Conservation (phyloP, 2,113 vertebrate genomes). For the Onychostoma macrolepis region DNA sequence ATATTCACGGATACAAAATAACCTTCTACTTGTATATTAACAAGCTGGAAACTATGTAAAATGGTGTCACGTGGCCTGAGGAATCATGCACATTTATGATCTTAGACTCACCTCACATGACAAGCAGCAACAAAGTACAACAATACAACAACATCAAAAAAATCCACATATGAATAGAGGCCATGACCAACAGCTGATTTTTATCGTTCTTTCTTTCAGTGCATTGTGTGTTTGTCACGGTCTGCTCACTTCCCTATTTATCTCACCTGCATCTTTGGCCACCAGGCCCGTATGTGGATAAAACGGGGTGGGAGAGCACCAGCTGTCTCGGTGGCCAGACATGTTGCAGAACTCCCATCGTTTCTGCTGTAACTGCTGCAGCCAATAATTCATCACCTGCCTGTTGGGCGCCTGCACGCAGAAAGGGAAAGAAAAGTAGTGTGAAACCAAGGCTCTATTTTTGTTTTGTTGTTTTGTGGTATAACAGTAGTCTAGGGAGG, state of each 20-base stretch:
- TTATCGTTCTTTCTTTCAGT: background rate
- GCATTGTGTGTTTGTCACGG: background rate
- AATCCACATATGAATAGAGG: background rate
- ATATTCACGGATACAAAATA: background rate
- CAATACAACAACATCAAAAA: background rate
- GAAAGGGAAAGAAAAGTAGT: background rate
- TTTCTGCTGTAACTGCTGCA: conserved; percentile 96
- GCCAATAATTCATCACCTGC: conserved; percentile 93
- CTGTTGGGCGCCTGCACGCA: conserved; percentile 80
- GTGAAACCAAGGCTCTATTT: background rate
- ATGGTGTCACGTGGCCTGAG: background rate
- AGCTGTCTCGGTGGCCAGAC: conserved; percentile 80
- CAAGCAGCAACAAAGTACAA: background rate
- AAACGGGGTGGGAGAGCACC: conserved; percentile 72
- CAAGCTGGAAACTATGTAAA: background rate
- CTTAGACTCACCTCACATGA: conserved; percentile 22
- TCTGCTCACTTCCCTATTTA: background rate
- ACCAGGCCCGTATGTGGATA: conserved; percentile 86
- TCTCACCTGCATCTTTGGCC: conserved; percentile 86
- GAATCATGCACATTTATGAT: background rate
- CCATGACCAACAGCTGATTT: background rate
- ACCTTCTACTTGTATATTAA: background rate
- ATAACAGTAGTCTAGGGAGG: conserved; percentile 43
- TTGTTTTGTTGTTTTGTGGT: conserved; percentile 55
- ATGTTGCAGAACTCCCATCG: conserved; percentile 93